Percentiles rank a stretch among this genome's conserved stretches.
phyloP scores from a whole-genome alignment of 2,888 invertebrate species.

The Cacoxenus indagator region DNA sequence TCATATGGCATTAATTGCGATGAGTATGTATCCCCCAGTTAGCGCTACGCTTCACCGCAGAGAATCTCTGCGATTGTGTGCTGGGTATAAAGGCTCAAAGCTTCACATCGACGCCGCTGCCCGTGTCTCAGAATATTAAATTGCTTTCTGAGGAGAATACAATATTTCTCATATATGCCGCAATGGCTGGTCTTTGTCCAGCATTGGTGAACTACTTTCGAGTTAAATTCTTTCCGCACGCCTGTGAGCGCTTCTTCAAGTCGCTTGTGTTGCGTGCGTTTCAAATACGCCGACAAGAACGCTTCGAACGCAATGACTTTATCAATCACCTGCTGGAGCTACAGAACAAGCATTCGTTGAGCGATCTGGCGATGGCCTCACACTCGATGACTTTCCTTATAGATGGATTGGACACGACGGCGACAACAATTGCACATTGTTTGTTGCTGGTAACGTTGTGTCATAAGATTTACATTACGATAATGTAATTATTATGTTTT shows the following conservation, averaged over 20 bases:
- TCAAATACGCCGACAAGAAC: constrained; percentile 45
- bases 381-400: constrained; percentile 68
- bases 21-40: constrained; percentile 48
- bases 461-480: background rate
- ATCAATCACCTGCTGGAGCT: constrained; percentile 65
- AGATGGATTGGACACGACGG: constrained; percentile 69
- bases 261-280: constrained; percentile 54
- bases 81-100: constrained; percentile 71
- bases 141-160: constrained; percentile 62
- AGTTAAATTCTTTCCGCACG: constrained; percentile 67
- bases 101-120: constrained; percentile 58
- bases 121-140: constrained; percentile 63
- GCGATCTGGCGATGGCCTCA: constrained; percentile 54
- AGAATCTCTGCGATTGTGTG: constrained; percentile 71
- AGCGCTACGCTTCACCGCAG: constrained; percentile 68
- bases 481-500: background rate
- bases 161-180: constrained; percentile 49
- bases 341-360: constrained; percentile 53
- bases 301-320: constrained; percentile 59
- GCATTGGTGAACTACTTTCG: constrained; percentile 51
- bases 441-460: constrained; percentile 57
- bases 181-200: constrained; percentile 61
- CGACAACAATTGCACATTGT: constrained; percentile 61
- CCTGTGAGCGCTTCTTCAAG: constrained; percentile 74
- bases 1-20: background rate